Base-by-base conservation (phyloP, 2,888 invertebrate genomes). In the Augiades crinisus region DNA sequence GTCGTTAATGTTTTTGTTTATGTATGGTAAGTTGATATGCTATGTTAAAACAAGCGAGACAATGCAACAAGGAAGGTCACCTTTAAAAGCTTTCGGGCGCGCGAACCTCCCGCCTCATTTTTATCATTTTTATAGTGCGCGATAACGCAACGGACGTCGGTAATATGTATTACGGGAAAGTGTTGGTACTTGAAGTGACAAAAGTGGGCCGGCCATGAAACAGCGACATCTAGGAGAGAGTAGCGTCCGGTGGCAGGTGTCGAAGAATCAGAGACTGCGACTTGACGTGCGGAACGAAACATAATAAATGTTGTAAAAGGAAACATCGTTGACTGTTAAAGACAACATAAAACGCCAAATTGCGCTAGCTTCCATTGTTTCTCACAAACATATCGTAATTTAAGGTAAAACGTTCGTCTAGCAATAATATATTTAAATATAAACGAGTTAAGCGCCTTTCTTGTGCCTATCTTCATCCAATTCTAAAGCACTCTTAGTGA, bases 181-280 rank as follows among this genome's bases (percentile, higher is more conserved):
- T 87, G 82, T 85, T 80, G 71, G 73, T 68, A 61, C 72, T 78
- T 78, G 71, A 75, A 84, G 86, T 87, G 82, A 78, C 64, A 74
- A 75, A 81, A 84, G 82, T 82, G 78, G 86, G 85, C 79, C 81
- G 87, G 89, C 89, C 88, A 89, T 89, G 89, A 89, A 81, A 79
- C 76, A 78, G 74, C 75, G 80, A 78, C 72, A 81, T 60, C 74
- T 75, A 62, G 70, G 67, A 69, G 72, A 75, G 71, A 78, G 50
- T 51, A 51, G 76, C 68, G 84, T 78, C 72, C 75, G 87, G 79
- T 84, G 88, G 88, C 78, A 78, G 87, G 85, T 78, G 85, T 75
- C 74, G 65, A 88, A 87, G 86, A 75, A 79, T 70, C 85, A 85
- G 68, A 88, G 87, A 83, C 87, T 89, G 68, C 82, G 82, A 65